Evolutionary conservation across 2,797 vertebrate genomes (phyloP), one percentile per base, ranked within the genome.

Genomic region (Erpetoichthys calabaricus): DNA sequence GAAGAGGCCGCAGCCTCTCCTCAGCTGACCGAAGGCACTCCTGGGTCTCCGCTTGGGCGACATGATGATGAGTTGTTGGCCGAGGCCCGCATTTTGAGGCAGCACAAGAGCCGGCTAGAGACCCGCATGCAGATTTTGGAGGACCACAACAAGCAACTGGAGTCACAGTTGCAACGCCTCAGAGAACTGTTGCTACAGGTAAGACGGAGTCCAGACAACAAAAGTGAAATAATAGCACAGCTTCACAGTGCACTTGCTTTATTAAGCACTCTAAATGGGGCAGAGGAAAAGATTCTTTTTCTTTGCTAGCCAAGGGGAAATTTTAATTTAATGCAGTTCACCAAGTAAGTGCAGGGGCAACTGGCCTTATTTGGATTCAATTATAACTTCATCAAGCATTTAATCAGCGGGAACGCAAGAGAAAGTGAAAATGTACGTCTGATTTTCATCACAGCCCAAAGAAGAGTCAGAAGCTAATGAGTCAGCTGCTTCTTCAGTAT

Each of bases 41-140:
- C 86, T 0, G 83, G 81, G 0, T 4, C 75, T 70, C 76, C 67
- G 0, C 75, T 64, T 4, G 76, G 69, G 5, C 85, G 82, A 2
- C 78, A 70, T 45, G 92, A 93, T 0, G 89, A 97, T 1, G 95
- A 98, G 74, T 89, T 98, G 8, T 78, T 98, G 69, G 93, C 92
- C 0, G 95, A 98, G 61, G 95, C 95, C 0, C 78, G 94, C 5
- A 90, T 97, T 60, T 89, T 98, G 4, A 83, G 95, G 46, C 95
- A 98, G 65, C 95, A 98, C 81, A 98, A 98, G 76, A 94, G 87
- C 45, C 91, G 92, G 8, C 82, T 98, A 68, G 95, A 98, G 76
- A 97, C 94, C 0, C 89, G 95, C 4, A 98, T 98, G 95, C 92
- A 97, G 83, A 98, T 98, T 73, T 79, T 98, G 63, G 95, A 98